A percentile compares a stretch with the other conserved stretches of the same genome.
These are phyloP conservation scores for Lypha dubia DNA, from an alignment of 2,888 invertebrate genomes.

Conservation along the genomic window DNA sequence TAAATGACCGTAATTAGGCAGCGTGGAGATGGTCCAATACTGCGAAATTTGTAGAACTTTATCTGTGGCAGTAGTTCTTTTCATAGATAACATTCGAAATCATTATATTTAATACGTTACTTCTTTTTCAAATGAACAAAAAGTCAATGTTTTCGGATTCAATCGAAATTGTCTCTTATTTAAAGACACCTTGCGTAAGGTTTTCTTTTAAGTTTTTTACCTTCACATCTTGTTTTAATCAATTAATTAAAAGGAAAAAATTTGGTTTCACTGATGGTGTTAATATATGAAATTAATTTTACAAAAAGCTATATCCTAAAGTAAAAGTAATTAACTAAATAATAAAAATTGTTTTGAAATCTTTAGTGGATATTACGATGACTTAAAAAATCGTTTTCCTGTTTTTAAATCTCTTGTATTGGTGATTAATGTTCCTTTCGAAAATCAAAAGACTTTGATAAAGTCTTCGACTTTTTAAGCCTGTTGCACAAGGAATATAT, in stretches of 20 bases:
- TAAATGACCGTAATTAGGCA: constrained; percentile 18
- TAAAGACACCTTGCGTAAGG: background rate
- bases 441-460: too few relatives aligned
- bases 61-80: background rate
- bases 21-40: constrained; percentile 10
- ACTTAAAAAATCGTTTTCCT: too few relatives aligned
- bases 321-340: too few relatives aligned
- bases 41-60: background rate
- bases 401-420: too few relatives aligned
- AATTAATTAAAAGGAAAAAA: too few relatives aligned
- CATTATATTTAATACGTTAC: constrained; percentile 6
- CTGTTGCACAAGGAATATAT: too few relatives aligned
- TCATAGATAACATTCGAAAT: constrained; percentile 8
- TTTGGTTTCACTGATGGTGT: background rate
- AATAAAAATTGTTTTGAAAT: too few relatives aligned
- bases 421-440: too few relatives aligned
- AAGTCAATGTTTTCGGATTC: background rate
- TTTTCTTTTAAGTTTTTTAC: background rate
- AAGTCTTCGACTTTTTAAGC: too few relatives aligned
- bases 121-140: background rate
- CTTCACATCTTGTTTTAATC: too few relatives aligned
- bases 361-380: too few relatives aligned
- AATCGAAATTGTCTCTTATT: background rate
- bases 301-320: too few relatives aligned
- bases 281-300: constrained; percentile 3